Conservation (phyloP, 1,140 invertebrate genomes). For the Proales similis region DNA sequence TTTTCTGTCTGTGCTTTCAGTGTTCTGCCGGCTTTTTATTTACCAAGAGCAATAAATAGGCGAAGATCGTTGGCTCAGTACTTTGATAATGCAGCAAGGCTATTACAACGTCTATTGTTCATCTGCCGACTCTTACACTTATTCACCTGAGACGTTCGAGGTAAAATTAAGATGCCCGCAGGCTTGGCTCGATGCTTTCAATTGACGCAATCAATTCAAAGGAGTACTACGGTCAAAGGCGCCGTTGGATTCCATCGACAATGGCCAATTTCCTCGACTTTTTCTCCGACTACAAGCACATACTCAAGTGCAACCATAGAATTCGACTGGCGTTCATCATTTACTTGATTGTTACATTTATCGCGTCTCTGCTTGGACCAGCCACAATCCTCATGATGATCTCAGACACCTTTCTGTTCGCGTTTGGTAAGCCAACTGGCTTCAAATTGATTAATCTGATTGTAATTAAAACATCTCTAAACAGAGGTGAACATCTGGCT, state of each 20-base stretch:
- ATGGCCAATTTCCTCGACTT: conserved; percentile 62
- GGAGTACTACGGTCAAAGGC: conserved; percentile 56
- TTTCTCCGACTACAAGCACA: conserved; percentile 56
- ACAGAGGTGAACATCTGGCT: conserved; percentile 50
- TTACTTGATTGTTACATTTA: conserved; percentile 51
- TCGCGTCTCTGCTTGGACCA: conserved; percentile 59
- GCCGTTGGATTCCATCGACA: conserved; percentile 62
- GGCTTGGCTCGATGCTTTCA: too few species aligned
- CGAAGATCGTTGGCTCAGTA: conserved; percentile 63
- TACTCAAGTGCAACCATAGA: conserved; percentile 58
- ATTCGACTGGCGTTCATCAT: conserved; percentile 59
- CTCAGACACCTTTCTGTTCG: conserved; percentile 58
- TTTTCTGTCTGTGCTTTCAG: background rate
- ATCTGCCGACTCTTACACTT: conserved; percentile 62
- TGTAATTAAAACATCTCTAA: background rate
- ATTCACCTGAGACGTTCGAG: conserved; percentile 59
- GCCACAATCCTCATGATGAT: conserved; percentile 63
- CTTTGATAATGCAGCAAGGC: conserved; percentile 60
- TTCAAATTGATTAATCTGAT: conserved; percentile 41
- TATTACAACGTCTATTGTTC: conserved; percentile 63
- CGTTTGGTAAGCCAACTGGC: conserved; percentile 52
- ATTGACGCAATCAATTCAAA: conserved; percentile 35
- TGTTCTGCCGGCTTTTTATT: too few species aligned
- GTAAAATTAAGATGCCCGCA: conserved; percentile 10
- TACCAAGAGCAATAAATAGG: conserved; percentile 50